A percentile compares a stretch with the other conserved stretches of the same genome.
These are phyloP conservation scores for Drosophila tropicalis DNA, from an alignment of 1,140 invertebrate genomes.

Conservation along the genomic window DNA sequence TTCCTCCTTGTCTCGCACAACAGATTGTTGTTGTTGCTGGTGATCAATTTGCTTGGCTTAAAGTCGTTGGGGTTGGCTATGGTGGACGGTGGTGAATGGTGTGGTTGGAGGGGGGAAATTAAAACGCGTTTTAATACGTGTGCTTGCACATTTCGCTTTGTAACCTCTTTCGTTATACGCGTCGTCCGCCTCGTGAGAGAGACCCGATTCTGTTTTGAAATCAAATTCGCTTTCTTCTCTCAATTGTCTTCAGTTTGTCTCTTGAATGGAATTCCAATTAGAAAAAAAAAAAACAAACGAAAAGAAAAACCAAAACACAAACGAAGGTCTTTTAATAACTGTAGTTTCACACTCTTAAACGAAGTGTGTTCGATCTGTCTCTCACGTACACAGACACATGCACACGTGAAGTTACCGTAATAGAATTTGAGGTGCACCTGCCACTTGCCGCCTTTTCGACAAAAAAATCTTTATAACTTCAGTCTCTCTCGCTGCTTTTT, in stretches of 20 bases:
- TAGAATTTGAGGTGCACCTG: not conserved
- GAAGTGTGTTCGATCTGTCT: too few relatives aligned
- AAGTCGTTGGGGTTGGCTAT: not conserved
- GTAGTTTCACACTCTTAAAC: conserved; percentile 13
- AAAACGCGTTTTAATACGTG: conserved; percentile 79
- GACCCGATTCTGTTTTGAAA: conserved; percentile 70
- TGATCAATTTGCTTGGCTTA: not conserved
- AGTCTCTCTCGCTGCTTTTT: not conserved
- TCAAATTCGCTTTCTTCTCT: conserved; percentile 78
- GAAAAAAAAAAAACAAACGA: conserved; percentile 3
- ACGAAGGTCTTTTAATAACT: conserved; percentile 40
- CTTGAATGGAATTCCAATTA: conserved; percentile 59
- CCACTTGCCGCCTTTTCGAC: not conserved
- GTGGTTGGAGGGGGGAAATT: conserved; percentile 38
- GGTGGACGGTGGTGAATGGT: conserved; percentile 14
- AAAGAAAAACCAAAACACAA: conserved; percentile 8
- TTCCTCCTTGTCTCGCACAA: conserved; percentile 45
- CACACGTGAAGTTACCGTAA: not conserved
- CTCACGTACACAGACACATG: not conserved
- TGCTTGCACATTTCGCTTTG: conserved; percentile 70
- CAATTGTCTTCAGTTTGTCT: conserved; percentile 44
- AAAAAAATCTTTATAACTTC: not conserved
- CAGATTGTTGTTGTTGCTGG: conserved; percentile 48
- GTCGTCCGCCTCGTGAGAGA: conserved; percentile 27
- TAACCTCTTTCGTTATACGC: conserved; percentile 78